Conservation (phyloP, 2,888 invertebrate species). For the Nomada ruficornis region DNA sequence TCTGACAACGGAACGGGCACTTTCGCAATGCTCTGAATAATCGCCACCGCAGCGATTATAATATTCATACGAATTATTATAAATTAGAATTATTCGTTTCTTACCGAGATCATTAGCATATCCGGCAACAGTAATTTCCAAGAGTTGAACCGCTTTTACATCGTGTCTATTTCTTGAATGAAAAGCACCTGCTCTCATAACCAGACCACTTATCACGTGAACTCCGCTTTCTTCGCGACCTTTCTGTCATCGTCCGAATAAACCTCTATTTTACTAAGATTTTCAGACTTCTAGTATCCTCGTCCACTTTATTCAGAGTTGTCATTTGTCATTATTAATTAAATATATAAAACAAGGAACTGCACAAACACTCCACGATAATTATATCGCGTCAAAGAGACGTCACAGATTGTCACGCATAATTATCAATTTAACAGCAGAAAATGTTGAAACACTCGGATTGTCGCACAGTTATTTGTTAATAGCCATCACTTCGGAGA, state of each 20-base stretch:
- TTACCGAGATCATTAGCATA: slow-evolving; percentile 43
- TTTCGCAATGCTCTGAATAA: background rate
- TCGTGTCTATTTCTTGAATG: background rate
- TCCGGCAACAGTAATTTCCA: background rate
- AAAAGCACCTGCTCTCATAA: slow-evolving; percentile 12
- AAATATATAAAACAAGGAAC: too few relatives aligned
- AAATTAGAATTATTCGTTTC: slow-evolving; percentile 11
- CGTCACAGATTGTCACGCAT: background rate
- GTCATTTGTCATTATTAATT: too few relatives aligned
- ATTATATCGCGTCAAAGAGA: background rate
- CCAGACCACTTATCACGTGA: slow-evolving; percentile 26
- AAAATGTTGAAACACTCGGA: background rate
- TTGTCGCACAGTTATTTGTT: background rate
- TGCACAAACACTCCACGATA: background rate
- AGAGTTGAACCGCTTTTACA: background rate
- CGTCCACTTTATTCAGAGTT: background rate
- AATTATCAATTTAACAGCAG: background rate
- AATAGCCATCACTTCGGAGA: background rate
- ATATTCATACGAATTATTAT: too few relatives aligned
- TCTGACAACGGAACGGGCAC: background rate
- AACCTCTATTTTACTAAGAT: background rate
- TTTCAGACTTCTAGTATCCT: too few relatives aligned
- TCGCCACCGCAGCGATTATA: too few relatives aligned
- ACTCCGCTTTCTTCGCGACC: slow-evolving; percentile 13
- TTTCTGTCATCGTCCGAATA: slow-evolving; percentile 2